Conservation (phyloP, 2,113 vertebrate genomes). For the Notechis scutatus region DNA sequence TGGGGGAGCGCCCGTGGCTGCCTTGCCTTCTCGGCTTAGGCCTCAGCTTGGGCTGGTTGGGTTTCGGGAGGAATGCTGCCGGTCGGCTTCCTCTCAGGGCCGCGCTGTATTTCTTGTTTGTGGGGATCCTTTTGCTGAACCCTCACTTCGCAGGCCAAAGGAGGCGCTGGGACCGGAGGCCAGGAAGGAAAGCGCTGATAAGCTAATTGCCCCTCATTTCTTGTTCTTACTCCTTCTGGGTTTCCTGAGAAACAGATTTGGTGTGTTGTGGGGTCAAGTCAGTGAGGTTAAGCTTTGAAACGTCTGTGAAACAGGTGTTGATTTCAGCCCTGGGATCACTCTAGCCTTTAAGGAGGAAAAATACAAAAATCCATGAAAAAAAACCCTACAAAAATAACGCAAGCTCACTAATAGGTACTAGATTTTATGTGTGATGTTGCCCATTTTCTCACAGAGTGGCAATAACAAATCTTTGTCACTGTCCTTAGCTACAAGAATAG, state of each 20-base stretch:
- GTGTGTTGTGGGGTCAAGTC: not conserved
- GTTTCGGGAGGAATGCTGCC: not conserved
- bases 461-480: not conserved
- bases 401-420: conserved; percentile 7
- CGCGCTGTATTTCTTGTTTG: not conserved
- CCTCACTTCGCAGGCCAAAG: not conserved
- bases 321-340: not conserved
- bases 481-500: not conserved
- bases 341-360: not conserved
- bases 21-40: not conserved
- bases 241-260: not conserved
- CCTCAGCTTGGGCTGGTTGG: not conserved
- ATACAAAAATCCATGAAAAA: too few relatives aligned
- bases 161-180: not conserved
- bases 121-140: not conserved
- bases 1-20: too few relatives aligned
- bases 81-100: not conserved
- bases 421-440: not conserved
- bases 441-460: not conserved
- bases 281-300: not conserved
- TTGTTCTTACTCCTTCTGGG: not conserved
- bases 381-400: not conserved
- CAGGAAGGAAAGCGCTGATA: not conserved
- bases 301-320: not conserved
- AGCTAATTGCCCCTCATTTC: not conserved